phyloP scores from a whole-genome alignment of 2,797 vertebrate species.

The Taenioides sp. region DNA sequence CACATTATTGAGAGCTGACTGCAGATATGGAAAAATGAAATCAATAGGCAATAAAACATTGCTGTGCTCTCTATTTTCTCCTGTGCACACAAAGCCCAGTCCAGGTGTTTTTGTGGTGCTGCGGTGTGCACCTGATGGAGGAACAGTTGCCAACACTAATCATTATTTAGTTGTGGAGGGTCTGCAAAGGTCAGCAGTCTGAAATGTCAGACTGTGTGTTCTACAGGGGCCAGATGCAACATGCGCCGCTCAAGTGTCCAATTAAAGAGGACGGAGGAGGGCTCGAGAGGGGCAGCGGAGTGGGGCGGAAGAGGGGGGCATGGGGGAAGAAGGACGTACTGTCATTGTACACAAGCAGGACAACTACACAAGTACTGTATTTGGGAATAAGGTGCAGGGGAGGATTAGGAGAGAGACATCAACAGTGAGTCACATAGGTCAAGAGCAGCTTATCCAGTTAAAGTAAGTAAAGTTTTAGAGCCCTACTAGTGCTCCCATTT shows the following conservation, averaged over 20 bases:
- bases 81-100: slow-evolving; percentile 72
- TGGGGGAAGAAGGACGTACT: not conserved
- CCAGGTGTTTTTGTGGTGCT: slow-evolving; percentile 60
- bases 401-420: not conserved
- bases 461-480: not conserved
- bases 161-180: slow-evolving; percentile 94
- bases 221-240: slow-evolving; percentile 87
- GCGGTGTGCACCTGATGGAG: slow-evolving; percentile 75
- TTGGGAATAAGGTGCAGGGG: not conserved
- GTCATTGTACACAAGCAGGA: not conserved
- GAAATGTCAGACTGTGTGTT: slow-evolving; percentile 97
- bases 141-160: slow-evolving; percentile 94
- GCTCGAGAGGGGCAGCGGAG: slow-evolving; percentile 73
- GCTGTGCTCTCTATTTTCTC: slow-evolving; percentile 93
- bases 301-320: slow-evolving; percentile 28
- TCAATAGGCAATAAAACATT: slow-evolving; percentile 87
- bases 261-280: slow-evolving; percentile 91
- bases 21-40: slow-evolving; percentile 95
- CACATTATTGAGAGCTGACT: slow-evolving; percentile 86
- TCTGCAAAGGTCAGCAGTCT: slow-evolving; percentile 99
- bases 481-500: no score
- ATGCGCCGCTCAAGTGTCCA: slow-evolving; percentile 89
- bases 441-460: not conserved
- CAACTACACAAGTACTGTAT: not conserved
- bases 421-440: not conserved